A percentile compares a stretch with the other conserved stretches of the same genome.
phyloP scores from a whole-genome alignment of 2,888 invertebrate genomes.

The Dasypogon diadema region DNA sequence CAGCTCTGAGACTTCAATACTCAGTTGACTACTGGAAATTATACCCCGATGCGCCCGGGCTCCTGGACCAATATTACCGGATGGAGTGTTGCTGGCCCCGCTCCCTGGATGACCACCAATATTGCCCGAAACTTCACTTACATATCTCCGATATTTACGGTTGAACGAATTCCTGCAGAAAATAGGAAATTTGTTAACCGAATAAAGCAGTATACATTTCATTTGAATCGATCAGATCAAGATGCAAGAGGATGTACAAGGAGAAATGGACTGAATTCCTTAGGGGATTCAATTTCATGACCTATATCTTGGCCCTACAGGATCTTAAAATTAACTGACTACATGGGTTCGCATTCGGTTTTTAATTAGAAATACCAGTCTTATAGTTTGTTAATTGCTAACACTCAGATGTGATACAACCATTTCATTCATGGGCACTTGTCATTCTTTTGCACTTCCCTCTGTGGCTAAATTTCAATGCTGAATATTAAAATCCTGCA shows the following conservation, averaged over 20 bases:
- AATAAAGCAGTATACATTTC: conserved; percentile 18
- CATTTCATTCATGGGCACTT: too few relatives aligned
- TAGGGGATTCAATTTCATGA: background rate
- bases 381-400: too few relatives aligned
- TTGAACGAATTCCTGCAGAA: conserved; percentile 64
- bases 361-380: too few relatives aligned
- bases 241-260: background rate
- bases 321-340: too few relatives aligned
- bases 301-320: background rate
- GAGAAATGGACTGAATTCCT: background rate
- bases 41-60: conserved; percentile 63
- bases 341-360: too few relatives aligned
- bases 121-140: conserved; percentile 50
- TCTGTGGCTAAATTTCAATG: too few relatives aligned
- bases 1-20: conserved; percentile 79
- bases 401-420: too few relatives aligned
- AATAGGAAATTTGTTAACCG: conserved; percentile 42
- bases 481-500: too few relatives aligned
- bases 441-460: too few relatives aligned
- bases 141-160: conserved; percentile 65
- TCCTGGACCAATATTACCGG: conserved; percentile 28
- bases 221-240: conserved; percentile 20
- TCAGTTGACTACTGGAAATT: conserved; percentile 76
- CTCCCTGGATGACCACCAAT: conserved; percentile 10
- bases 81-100: background rate